phyloP scores from a whole-genome alignment of 2,888 invertebrate genomes.

The Clanis bilineata region DNA sequence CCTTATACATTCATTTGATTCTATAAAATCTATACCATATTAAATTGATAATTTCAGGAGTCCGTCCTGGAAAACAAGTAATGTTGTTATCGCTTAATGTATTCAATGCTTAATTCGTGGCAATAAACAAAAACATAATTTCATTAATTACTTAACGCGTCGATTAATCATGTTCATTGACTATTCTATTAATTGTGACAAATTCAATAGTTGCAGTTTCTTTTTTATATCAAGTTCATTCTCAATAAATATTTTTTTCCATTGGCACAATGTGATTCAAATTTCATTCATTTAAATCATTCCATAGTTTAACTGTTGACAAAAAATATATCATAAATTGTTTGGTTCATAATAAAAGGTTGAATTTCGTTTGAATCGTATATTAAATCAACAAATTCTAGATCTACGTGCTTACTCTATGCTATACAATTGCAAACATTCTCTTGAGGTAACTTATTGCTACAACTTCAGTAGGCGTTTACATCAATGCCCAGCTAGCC shows the following conservation, averaged over 20 bases:
- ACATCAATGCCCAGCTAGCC: neutral
- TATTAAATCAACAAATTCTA: slow-evolving; percentile 2
- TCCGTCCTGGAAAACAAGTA: no score
- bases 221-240: neutral
- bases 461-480: neutral
- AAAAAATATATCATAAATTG: neutral
- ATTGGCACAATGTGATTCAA: neutral
- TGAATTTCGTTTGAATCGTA: neutral
- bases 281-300: neutral
- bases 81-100: no score
- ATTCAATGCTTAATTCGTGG: neutral
- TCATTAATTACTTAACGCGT: neutral
- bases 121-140: neutral
- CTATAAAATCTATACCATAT: no score
- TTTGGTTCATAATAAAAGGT: neutral
- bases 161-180: neutral
- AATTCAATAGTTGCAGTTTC: neutral
- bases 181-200: neutral
- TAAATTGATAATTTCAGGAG: no score
- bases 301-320: neutral
- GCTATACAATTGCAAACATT: neutral
- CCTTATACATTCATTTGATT: no score
- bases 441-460: neutral
- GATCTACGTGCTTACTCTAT: neutral
- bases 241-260: neutral